A percentile compares a stretch with the other conserved stretches of the same genome.
These are phyloP conservation scores for Eristalinus aeneus DNA, from an alignment of 2,888 invertebrate genomes.

Conservation along the genomic window DNA sequence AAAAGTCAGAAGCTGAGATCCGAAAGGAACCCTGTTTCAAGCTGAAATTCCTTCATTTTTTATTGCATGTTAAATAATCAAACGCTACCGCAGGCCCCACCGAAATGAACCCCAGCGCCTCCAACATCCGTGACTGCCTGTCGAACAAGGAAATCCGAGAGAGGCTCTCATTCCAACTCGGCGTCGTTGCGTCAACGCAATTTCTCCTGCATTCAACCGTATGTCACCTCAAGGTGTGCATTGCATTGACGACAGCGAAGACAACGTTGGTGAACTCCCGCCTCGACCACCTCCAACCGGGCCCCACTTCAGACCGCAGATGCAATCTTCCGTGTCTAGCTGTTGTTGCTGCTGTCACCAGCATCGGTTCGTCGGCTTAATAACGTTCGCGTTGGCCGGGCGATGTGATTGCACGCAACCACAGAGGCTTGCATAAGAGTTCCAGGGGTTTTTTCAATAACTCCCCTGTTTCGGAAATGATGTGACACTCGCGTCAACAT, in stretches of 20 bases:
- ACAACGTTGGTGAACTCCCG: conserved; percentile 19
- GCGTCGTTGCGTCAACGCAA: conserved; percentile 6
- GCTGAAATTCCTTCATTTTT: too few species aligned
- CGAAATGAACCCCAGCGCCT: too few species aligned
- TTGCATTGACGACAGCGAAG: conserved; percentile 10
- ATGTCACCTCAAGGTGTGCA: conserved; percentile 7
- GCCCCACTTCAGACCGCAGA: conserved; percentile 36
- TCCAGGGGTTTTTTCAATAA: background rate
- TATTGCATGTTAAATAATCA: background rate
- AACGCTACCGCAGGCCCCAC: background rate
- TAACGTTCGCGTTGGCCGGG: background rate
- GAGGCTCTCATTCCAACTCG: background rate
- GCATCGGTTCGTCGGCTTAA: conserved; percentile 12
- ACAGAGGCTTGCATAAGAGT: conserved; percentile 18
- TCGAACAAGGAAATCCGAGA: conserved; percentile 52
- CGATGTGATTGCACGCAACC: conserved; percentile 4
- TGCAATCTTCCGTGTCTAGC: conserved; percentile 30
- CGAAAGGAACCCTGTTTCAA: background rate
- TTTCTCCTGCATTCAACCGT: conserved; percentile 10
- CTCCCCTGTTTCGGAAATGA: background rate
- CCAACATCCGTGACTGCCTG: background rate
- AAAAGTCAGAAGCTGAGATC: too few species aligned
- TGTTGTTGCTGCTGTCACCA: background rate
- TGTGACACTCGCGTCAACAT: background rate
- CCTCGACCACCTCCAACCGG: conserved; percentile 37